Base-by-base conservation (phyloP, 1,140 invertebrate genomes). In the Philopotamus ludificatus region DNA sequence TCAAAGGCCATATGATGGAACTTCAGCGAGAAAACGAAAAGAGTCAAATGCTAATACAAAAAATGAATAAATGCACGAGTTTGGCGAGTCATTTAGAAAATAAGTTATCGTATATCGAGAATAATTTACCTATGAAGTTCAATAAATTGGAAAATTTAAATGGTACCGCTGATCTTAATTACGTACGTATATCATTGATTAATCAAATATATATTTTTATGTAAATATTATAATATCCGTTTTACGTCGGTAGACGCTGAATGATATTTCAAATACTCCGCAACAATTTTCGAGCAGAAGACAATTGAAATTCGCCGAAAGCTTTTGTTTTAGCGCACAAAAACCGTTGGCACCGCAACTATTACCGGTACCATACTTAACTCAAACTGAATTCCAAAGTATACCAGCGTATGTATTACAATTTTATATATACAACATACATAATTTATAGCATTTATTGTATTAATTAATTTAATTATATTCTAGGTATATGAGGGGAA, bases 401-500 rank as follows among this genome's bases (percentile, higher is more conserved):
- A 70, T 70, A 47, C 68, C 68, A 22, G 34, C 49, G 68, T 70
- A 28, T 26, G 41, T 21, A 23, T 23, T 22, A 21, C 34, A 15
- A 16, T 20, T 22, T 62, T 49, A 1, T 4, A 1, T 26, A 28
- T 10, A 28, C 28, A 26, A 21, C 1, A 54, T n/a, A 8, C 22
- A 28, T 54, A 10, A 20, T 15, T 45, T 22, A 15, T 42, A 44
- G 45, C 9, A 12, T 23, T 44, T 28, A 26, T 15, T 21, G 23
- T 63, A 3, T 22, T 9, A 2, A 53, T 53, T 23, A 2, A 41
- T n/a, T 28, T 20, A 18, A 12, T 51, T 41, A 28, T 50, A 34
- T 42, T 63, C 18, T 16, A 70, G 68, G 15, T 70, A 70, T 28
- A 66, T 70, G 68, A 47, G 65, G n/a, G 65, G 68, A 12, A 54